phyloP scores from a whole-genome alignment of 2,113 vertebrate genomes.

The Fulica atra region DNA sequence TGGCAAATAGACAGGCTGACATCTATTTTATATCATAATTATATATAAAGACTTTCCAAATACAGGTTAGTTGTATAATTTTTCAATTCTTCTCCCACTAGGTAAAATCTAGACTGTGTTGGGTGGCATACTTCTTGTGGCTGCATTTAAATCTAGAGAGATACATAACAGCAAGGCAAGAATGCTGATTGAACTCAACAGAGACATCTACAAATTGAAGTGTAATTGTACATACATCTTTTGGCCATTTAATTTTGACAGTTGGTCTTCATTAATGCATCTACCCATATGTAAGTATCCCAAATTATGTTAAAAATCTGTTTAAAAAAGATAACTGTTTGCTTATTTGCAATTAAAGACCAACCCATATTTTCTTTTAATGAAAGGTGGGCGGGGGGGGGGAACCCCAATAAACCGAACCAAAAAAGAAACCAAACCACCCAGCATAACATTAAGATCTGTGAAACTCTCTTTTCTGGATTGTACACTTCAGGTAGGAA shows the following conservation, averaged over 20 bases:
- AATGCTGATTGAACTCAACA: neutral
- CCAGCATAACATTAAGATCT: neutral
- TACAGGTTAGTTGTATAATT: neutral
- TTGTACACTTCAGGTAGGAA: neutral
- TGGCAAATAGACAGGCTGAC: neutral
- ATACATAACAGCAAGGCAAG: neutral
- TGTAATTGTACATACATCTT: neutral
- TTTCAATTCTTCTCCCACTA: neutral
- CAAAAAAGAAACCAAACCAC: rapidly evolving
- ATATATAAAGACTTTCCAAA: neutral
- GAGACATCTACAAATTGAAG: neutral
- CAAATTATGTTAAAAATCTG: neutral
- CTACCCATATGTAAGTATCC: neutral
- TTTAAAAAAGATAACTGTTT: neutral
- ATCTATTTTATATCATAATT: neutral
- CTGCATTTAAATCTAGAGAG: neutral
- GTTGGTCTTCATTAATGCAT: neutral
- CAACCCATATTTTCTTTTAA: neutral
- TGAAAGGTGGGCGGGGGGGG: neutral
- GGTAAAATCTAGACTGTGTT: neutral
- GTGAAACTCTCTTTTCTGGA: neutral
- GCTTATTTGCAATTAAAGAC: neutral
- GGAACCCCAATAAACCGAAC: neutral
- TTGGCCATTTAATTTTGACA: neutral
- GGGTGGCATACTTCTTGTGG: neutral